These are phyloP conservation scores for Merluccius polli DNA, from an alignment of 2,797 vertebrate species.

Conservation along the genomic window DNA sequence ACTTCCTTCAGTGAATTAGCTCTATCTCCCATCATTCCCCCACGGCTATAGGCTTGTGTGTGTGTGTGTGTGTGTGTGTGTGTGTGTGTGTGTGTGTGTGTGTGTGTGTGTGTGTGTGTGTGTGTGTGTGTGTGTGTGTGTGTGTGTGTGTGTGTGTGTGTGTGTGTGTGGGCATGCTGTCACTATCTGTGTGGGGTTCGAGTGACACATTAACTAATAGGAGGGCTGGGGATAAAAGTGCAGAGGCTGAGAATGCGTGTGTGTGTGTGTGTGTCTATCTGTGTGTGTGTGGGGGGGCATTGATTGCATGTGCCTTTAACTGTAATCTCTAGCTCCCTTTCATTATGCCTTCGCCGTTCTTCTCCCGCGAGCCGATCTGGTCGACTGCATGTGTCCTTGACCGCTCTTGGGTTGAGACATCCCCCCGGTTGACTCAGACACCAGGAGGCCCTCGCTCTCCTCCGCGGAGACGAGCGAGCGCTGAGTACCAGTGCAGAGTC, in stretches of 20 bases:
- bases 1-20: too few relatives aligned
- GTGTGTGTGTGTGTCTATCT: not conserved
- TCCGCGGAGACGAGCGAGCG: too few relatives aligned
- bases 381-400: conserved; percentile 17
- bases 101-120: too few relatives aligned
- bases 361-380: not conserved
- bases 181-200: conserved; percentile 40
- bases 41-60: too few relatives aligned
- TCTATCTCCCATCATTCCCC: too few relatives aligned
- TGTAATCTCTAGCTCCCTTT: conserved; percentile 6
- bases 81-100: conserved; percentile 12
- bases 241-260: conserved; percentile 11
- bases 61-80: conserved; percentile 12
- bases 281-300: conserved; percentile 7
- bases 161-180: conserved; percentile 23
- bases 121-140: conserved; percentile 16
- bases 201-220: conserved; percentile 65
- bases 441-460: too few relatives aligned
- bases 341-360: not conserved
- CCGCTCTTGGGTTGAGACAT: conserved; percentile 16
- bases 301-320: conserved; percentile 8
- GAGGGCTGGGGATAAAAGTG: conserved; percentile 22
- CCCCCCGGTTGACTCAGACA: conserved; percentile 13
- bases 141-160: too few relatives aligned
- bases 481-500: too few relatives aligned